Evolutionary conservation across 2,888 invertebrate genomes (phyloP).

Genomic region (Cetonia aurata): DNA sequence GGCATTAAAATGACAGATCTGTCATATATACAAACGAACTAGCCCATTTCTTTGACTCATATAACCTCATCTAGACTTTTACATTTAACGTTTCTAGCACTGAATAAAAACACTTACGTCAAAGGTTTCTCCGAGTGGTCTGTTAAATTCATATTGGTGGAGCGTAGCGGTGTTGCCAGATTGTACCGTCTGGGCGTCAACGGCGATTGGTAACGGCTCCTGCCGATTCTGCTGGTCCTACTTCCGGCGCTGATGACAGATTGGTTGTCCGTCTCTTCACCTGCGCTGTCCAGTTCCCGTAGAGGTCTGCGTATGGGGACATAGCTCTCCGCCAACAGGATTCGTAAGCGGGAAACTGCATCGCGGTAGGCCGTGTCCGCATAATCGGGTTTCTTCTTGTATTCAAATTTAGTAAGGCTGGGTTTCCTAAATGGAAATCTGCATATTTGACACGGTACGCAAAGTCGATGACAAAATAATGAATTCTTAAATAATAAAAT

Average conservation of each 20-base stretch:
- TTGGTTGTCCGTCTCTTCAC: constrained; percentile 73
- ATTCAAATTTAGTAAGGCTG: constrained; percentile 50
- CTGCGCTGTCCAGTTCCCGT: constrained; percentile 68
- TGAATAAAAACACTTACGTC: constrained; percentile 10
- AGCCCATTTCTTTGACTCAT: too few species aligned
- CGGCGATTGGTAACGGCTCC: constrained; percentile 49
- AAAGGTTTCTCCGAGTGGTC: constrained; percentile 22
- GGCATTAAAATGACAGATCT: too few species aligned
- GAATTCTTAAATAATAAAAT: too few species aligned
- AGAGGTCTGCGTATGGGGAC: constrained; percentile 65
- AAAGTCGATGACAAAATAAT: too few species aligned
- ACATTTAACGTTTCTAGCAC: background rate
- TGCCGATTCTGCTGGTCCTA: constrained; percentile 49
- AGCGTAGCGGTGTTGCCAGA: constrained; percentile 24
- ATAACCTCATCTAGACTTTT: too few species aligned
- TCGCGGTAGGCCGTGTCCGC: constrained; percentile 88
- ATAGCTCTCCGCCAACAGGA: constrained; percentile 83
- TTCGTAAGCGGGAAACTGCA: constrained; percentile 83
- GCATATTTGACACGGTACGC: too few species aligned
- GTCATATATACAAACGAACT: too few species aligned
- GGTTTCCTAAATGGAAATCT: constrained; percentile 5
- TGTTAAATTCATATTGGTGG: constrained; percentile 17
- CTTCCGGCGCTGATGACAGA: constrained; percentile 65
- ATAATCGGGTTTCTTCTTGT: constrained; percentile 70
- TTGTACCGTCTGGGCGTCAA: constrained; percentile 28